Conservation (phyloP, 2,113 vertebrate genomes). For the Gyps fulvus region DNA sequence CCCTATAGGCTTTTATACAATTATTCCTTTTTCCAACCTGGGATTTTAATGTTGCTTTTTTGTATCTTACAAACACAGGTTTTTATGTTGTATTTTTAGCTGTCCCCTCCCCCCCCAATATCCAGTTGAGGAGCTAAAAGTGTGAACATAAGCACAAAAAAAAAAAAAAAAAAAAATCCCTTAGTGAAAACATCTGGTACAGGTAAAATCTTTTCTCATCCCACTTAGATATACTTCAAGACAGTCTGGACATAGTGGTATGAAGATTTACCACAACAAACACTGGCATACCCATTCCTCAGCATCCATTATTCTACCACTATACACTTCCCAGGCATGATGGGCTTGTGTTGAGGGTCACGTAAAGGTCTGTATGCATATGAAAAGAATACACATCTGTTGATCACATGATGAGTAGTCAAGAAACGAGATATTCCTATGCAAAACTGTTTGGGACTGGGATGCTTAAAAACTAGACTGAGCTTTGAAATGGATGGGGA, state of each 20-base stretch:
- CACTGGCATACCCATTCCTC: background rate
- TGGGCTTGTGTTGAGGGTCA: background rate
- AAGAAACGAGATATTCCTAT: background rate
- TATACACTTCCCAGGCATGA: fast-evolving
- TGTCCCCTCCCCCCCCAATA: background rate
- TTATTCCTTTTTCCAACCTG: background rate
- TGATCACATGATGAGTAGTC: fast-evolving
- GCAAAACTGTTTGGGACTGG: background rate
- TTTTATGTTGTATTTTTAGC: background rate
- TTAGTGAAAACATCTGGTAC: background rate
- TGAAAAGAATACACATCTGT: too few relatives aligned
- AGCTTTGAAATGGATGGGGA: background rate
- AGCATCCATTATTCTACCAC: background rate
- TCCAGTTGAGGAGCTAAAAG: background rate
- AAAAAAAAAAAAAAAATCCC: background rate
- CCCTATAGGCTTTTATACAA: background rate
- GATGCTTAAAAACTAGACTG: background rate
- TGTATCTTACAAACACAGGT: background rate
- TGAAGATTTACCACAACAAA: background rate
- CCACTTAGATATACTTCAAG: background rate
- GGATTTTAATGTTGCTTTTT: background rate
- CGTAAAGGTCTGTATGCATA: background rate
- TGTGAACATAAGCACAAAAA: background rate
- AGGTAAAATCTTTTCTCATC: background rate
- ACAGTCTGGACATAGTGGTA: background rate